Evolutionary conservation across 2,797 vertebrate species (phyloP).

Genomic region (Podarcis lilfordi): DNA sequence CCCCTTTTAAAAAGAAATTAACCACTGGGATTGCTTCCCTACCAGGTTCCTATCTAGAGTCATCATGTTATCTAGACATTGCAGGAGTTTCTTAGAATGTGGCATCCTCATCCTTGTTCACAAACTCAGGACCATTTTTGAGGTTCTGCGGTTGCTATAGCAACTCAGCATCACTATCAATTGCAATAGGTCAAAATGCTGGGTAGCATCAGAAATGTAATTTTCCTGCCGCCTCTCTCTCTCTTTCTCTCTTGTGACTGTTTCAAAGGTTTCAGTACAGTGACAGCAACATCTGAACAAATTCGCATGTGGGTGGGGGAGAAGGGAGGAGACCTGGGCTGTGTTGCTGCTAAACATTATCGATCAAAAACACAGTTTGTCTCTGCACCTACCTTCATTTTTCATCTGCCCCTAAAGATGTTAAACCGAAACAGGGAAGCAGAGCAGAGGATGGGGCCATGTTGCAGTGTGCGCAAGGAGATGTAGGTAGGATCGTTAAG

Average conservation of each 20-base stretch:
- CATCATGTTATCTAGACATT: neutral
- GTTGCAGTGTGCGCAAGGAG: neutral
- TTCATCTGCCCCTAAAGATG: conserved; percentile 20
- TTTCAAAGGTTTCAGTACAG: conserved; percentile 11
- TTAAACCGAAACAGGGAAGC: conserved; percentile 15
- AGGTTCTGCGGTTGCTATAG: conserved; percentile 11
- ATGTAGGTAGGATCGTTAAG: neutral
- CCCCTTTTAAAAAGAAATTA: neutral
- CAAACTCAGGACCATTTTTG: neutral
- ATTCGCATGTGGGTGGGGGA: neutral
- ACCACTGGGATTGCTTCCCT: neutral
- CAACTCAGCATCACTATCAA: conserved; percentile 22
- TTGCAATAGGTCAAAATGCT: conserved; percentile 28
- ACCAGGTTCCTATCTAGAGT: neutral
- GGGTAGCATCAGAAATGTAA: conserved; percentile 36
- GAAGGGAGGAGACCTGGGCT: neutral
- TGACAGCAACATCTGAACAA: neutral
- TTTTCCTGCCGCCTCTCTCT: neutral
- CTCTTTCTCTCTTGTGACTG: neutral
- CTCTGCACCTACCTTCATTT: conserved; percentile 2
- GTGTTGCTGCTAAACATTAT: conserved; percentile 27
- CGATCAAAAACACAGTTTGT: conserved; percentile 7
- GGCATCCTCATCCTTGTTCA: neutral
- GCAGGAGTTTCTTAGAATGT: neutral
- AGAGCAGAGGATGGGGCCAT: neutral